Conservation (phyloP, 2,113 vertebrate genomes). For the Poicephalus gulielmi region DNA sequence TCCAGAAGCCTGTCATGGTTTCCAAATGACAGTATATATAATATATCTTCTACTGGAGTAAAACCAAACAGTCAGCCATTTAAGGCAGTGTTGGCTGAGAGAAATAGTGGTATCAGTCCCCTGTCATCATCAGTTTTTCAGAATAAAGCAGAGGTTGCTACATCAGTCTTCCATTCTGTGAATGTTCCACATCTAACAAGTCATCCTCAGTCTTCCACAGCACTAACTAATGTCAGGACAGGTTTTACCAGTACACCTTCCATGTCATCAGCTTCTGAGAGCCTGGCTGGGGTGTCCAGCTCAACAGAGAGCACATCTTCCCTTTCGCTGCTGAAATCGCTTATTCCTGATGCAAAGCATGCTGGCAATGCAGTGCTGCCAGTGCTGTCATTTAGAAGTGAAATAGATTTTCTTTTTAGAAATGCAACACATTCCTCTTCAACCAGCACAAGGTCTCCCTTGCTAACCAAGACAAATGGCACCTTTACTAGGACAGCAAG, state of each 20-base stretch:
- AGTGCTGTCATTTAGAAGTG: background rate
- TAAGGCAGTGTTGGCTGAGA: background rate
- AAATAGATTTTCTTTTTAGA: background rate
- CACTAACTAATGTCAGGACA: background rate
- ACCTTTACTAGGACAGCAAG: background rate
- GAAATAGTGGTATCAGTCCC: background rate
- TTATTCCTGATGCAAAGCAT: background rate
- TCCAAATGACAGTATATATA: background rate
- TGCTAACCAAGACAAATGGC: background rate
- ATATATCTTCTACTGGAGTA: background rate
- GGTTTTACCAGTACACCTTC: background rate
- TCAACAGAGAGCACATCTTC: background rate
- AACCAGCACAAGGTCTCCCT: background rate
- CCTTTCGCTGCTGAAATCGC: background rate
- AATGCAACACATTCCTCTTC: background rate
- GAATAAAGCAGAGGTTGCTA: background rate
- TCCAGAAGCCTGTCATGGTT: background rate
- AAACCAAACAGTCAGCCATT: background rate
- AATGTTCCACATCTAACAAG: background rate
- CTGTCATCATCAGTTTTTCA: background rate
- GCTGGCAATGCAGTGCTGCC: background rate
- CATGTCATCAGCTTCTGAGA: slow-evolving; percentile 25
- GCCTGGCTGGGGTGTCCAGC: background rate
- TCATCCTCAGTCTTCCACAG: background rate
- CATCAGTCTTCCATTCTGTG: background rate